Conservation (phyloP, 2,888 invertebrate genomes). For the Tortrix viridana region DNA sequence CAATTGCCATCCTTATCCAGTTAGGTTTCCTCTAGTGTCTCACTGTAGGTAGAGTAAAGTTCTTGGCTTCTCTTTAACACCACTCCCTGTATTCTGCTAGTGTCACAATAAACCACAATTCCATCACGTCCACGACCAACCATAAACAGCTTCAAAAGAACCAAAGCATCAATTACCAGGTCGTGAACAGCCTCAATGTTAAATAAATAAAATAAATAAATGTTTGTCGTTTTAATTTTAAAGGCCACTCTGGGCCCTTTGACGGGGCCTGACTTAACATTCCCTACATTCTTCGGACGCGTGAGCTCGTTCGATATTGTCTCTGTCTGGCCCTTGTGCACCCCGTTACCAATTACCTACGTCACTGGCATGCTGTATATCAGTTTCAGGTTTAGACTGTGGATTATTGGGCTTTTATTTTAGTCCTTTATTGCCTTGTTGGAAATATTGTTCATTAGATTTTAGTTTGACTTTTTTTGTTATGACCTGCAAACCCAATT, state of each 20-base stretch:
- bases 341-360: conserved; percentile 20
- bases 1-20: no score
- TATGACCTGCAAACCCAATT: no score
- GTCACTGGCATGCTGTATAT: conserved; percentile 43
- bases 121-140: conserved; percentile 20
- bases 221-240: conserved; percentile 79
- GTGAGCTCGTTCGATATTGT: conserved; percentile 56
- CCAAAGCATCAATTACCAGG: conserved; percentile 67
- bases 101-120: conserved; percentile 23
- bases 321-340: conserved; percentile 51
- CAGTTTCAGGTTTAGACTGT: conserved; percentile 5
- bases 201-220: no score
- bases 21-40: not conserved
- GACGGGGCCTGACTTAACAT: conserved; percentile 72
- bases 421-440: not conserved
- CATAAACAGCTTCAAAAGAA: conserved; percentile 43
- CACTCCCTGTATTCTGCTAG: not conserved
- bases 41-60: not conserved
- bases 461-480: not conserved
- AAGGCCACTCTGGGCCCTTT: conserved; percentile 74
- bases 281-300: conserved; percentile 69
- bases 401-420: not conserved
- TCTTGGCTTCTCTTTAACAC: not conserved
- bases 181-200: conserved; percentile 57
- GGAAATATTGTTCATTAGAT: not conserved